Evolutionary conservation across 2,797 vertebrate species (phyloP).

Genomic region (Fistularia commersonii): DNA sequence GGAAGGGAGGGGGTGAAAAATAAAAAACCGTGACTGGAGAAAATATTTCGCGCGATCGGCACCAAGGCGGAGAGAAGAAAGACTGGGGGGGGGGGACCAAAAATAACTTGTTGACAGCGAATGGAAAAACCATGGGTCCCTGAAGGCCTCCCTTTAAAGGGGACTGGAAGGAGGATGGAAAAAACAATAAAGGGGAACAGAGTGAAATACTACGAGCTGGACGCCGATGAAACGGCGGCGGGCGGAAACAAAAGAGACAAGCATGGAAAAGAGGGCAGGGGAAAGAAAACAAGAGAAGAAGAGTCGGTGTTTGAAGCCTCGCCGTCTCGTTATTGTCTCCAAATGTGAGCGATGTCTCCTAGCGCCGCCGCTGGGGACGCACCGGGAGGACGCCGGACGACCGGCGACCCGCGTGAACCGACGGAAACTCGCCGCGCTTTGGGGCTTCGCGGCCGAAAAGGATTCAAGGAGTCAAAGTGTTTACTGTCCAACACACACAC

Average conservation of each 20-base stretch:
- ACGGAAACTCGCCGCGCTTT: no score
- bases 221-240: conserved; percentile 35
- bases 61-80: no score
- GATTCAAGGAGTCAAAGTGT: no score
- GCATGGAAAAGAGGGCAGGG: conserved; percentile 19
- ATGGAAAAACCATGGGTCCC: conserved; percentile 11
- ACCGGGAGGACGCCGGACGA: no score
- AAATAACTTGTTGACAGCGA: conserved; percentile 16
- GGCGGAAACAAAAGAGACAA: conserved; percentile 48
- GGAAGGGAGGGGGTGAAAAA: no score
- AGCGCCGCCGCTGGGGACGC: not conserved
- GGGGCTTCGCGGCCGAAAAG: no score
- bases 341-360: conserved; percentile 59
- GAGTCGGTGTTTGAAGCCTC: conserved; percentile 44
- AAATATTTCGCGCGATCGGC: not conserved
- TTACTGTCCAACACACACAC: no score
- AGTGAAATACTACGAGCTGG: conserved; percentile 31
- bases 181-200: conserved; percentile 36
- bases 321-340: conserved; percentile 43
- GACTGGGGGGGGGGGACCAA: no score
- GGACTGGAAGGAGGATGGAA: conserved; percentile 3
- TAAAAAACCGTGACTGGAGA: not conserved
- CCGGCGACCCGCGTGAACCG: no score
- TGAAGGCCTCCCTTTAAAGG: conserved; percentile 7
- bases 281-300: conserved; percentile 20